Conservation (phyloP, 2,113 vertebrate genomes). For the Microtus montanus region DNA sequence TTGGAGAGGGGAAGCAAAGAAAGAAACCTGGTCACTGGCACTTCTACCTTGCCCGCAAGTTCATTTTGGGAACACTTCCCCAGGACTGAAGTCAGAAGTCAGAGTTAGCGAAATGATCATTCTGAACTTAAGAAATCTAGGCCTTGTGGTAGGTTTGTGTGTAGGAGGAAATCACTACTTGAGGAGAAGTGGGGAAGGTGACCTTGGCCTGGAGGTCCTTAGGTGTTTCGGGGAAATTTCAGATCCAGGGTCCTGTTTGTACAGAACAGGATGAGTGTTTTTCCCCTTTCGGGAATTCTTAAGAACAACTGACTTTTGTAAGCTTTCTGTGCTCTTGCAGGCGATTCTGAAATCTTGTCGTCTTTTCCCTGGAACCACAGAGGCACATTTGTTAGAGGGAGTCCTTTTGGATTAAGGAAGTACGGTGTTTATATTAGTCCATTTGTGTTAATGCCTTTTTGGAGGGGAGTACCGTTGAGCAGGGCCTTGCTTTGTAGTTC, state of each 20-base stretch:
- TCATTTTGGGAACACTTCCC: background rate
- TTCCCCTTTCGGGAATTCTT: constrained; percentile 2
- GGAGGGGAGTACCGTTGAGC: background rate
- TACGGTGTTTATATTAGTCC: background rate
- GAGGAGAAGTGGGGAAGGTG: background rate
- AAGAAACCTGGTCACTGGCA: background rate
- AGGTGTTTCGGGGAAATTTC: constrained; percentile 45
- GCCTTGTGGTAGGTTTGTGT: background rate
- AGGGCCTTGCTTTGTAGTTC: background rate
- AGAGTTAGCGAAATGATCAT: background rate
- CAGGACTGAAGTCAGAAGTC: constrained; percentile 22
- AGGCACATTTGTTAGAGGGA: constrained; percentile 57
- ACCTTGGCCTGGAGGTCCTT: background rate
- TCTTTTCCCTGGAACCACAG: constrained; percentile 42
- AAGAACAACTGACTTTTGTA: constrained; percentile 16
- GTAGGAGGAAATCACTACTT: background rate
- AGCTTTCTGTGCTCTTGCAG: constrained; percentile 50
- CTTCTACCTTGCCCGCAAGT: background rate
- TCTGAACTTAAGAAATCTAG: background rate
- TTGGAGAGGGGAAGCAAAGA: background rate
- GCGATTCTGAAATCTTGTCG: constrained; percentile 37
- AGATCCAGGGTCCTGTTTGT: background rate
- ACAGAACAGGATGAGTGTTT: background rate
- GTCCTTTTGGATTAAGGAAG: constrained; percentile 27
- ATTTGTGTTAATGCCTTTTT: constrained; percentile 27